Conservation (phyloP, 2,888 invertebrate genomes). For the Nomada ferruginata region DNA sequence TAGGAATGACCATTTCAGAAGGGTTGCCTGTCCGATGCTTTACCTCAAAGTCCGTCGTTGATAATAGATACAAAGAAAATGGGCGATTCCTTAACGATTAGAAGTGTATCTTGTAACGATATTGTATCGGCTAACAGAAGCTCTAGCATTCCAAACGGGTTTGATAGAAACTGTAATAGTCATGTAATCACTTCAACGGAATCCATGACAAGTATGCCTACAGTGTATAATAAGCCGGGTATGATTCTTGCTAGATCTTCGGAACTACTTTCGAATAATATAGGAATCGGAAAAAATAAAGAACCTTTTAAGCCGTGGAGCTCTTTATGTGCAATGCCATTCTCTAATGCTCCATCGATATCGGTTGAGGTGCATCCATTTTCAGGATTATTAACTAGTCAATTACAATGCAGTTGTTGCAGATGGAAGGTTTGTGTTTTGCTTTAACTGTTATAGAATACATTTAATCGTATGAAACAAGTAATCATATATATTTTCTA, state of each 20-base stretch:
- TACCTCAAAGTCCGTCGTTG: slow-evolving; percentile 79
- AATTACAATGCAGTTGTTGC: slow-evolving; percentile 90
- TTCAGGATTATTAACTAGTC: slow-evolving; percentile 91
- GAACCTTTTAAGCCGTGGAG: slow-evolving; percentile 75
- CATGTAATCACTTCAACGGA: slow-evolving; percentile 68
- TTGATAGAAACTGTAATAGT: slow-evolving; percentile 73
- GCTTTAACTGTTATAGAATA: slow-evolving; percentile 20
- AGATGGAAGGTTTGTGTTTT: slow-evolving; percentile 86
- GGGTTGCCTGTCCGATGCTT: slow-evolving; percentile 91
- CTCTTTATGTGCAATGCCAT: slow-evolving; percentile 78
- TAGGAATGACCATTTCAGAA: slow-evolving; percentile 83
- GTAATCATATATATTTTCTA: slow-evolving; percentile 80
- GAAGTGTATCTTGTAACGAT: slow-evolving; percentile 82
- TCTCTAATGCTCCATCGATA: slow-evolving; percentile 68
- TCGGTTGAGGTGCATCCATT: slow-evolving; percentile 87
- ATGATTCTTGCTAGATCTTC: slow-evolving; percentile 82
- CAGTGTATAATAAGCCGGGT: slow-evolving; percentile 75
- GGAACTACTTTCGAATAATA: slow-evolving; percentile 69
- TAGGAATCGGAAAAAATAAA: slow-evolving; percentile 57
- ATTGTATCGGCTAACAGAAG: slow-evolving; percentile 73
- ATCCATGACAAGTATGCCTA: slow-evolving; percentile 75
- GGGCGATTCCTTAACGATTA: slow-evolving; percentile 74
- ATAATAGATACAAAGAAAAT: slow-evolving; percentile 73
- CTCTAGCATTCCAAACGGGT: slow-evolving; percentile 63
- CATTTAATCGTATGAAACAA: slow-evolving; percentile 14